These are phyloP conservation scores for Phrynocephalus forsythii DNA, from an alignment of 2,797 vertebrate species.

Conservation along the genomic window DNA sequence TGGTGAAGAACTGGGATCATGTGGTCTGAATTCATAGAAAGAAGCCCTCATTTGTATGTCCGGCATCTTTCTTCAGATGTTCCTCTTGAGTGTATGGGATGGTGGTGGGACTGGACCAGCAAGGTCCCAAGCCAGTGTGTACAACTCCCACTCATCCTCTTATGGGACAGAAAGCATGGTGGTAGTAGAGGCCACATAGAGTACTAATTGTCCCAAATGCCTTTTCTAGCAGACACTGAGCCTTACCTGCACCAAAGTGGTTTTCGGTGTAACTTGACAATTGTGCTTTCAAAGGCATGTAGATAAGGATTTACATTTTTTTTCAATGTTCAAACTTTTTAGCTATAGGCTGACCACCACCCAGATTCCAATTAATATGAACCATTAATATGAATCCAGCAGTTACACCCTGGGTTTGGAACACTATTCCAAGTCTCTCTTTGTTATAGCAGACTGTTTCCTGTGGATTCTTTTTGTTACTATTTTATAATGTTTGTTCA, in stretches of 20 bases:
- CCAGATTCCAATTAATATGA: conserved; percentile 1
- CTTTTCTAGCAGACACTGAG: not conserved
- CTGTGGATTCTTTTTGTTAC: conserved; percentile 28
- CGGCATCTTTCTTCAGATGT: not conserved
- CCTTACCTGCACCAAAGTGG: not conserved
- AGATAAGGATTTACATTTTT: conserved; percentile 20
- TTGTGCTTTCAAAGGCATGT: conserved; percentile 22
- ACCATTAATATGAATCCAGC: conserved; percentile 7
- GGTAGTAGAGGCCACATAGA: not conserved
- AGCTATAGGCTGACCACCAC: conserved; percentile 19
- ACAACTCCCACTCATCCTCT: not conserved
- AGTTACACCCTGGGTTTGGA: not conserved
- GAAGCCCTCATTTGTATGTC: not conserved
- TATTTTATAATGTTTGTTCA: conserved; percentile 35
- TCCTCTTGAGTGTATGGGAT: not conserved
- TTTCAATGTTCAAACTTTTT: not conserved
- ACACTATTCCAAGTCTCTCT: conserved; percentile 5
- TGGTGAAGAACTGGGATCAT: not conserved
- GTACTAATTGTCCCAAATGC: not conserved
- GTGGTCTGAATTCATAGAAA: not conserved
- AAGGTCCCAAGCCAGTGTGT: not conserved
- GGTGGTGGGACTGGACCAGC: not conserved
- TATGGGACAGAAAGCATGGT: too few species aligned
- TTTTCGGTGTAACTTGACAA: conserved; percentile 21
- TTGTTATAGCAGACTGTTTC: conserved; percentile 32